phyloP scores from a whole-genome alignment of 2,113 vertebrate species.

The Stigmatopora argus region DNA sequence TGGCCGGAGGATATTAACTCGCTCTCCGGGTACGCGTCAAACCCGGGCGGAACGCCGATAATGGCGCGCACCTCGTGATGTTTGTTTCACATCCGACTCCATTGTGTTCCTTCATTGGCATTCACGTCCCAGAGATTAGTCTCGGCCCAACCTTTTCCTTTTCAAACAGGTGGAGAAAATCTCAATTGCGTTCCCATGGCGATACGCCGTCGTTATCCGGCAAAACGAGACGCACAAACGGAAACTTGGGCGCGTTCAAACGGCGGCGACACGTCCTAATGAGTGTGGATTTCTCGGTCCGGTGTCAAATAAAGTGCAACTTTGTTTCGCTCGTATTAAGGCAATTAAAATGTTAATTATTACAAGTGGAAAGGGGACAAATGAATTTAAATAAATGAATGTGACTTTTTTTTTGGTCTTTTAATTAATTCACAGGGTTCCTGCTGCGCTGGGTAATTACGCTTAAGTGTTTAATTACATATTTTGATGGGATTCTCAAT shows the following conservation, averaged over 20 bases:
- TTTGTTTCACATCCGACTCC: constrained; percentile 4
- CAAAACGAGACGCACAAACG: constrained; percentile 17
- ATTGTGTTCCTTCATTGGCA: neutral
- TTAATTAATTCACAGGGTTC: constrained; percentile 86
- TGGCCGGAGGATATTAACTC: constrained; percentile 68
- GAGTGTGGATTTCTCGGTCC: constrained; percentile 37
- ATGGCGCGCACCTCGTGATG: constrained; percentile 31
- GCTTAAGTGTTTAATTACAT: constrained; percentile 93
- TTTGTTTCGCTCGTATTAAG: constrained; percentile 65
- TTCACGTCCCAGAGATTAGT: constrained; percentile 2
- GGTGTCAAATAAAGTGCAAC: constrained; percentile 50
- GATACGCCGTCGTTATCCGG: neutral
- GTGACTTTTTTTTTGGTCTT: constrained; percentile 65
- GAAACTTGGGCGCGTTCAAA: constrained; percentile 9
- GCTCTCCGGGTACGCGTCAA: constrained; percentile 72
- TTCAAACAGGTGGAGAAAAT: neutral
- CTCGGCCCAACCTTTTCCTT: neutral
- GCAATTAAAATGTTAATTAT: constrained; percentile 74
- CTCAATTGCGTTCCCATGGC: neutral
- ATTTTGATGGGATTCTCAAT: constrained; percentile 92
- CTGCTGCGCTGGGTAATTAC: constrained; percentile 84
- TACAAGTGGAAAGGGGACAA: constrained; percentile 74
- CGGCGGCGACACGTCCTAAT: constrained; percentile 12
- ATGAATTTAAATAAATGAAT: constrained; percentile 84
- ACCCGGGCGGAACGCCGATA: constrained; percentile 61